Conservation (phyloP, 2,113 vertebrate genomes). For the Clinocottus analis region DNA sequence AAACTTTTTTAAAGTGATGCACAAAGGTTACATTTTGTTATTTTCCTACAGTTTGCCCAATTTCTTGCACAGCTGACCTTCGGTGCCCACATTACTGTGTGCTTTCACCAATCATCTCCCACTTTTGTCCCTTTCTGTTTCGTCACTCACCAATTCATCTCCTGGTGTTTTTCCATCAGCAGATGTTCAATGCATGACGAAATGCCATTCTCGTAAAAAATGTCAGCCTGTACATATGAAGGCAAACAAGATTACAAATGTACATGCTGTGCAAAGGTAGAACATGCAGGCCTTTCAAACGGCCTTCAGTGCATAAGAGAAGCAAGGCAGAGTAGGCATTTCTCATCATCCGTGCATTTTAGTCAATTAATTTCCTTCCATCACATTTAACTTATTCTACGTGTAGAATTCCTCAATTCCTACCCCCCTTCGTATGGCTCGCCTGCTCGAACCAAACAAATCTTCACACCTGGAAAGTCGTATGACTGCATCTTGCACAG, state of each 20-base stretch:
- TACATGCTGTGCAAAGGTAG: background rate
- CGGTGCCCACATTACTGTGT: background rate
- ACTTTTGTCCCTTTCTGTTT: background rate
- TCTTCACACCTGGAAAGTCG: background rate
- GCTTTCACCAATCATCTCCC: background rate
- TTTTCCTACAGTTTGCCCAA: background rate
- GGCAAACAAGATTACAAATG: background rate
- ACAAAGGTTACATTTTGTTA: background rate
- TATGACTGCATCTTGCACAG: background rate
- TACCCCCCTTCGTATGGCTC: too few relatives aligned
- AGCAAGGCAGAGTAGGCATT: background rate
- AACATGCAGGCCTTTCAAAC: background rate
- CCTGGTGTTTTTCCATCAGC: background rate
- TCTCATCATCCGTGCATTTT: background rate
- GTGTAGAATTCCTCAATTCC: background rate
- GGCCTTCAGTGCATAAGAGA: background rate
- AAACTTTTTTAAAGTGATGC: background rate
- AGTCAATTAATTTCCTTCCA: background rate
- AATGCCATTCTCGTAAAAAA: background rate
- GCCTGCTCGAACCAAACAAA: too few relatives aligned
- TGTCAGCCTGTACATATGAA: background rate
- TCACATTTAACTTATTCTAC: background rate
- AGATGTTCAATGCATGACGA: background rate
- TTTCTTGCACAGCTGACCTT: background rate
- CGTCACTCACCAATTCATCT: background rate